Base-by-base conservation (phyloP, 2,113 vertebrate species). In the Amphilophus citrinellus region DNA sequence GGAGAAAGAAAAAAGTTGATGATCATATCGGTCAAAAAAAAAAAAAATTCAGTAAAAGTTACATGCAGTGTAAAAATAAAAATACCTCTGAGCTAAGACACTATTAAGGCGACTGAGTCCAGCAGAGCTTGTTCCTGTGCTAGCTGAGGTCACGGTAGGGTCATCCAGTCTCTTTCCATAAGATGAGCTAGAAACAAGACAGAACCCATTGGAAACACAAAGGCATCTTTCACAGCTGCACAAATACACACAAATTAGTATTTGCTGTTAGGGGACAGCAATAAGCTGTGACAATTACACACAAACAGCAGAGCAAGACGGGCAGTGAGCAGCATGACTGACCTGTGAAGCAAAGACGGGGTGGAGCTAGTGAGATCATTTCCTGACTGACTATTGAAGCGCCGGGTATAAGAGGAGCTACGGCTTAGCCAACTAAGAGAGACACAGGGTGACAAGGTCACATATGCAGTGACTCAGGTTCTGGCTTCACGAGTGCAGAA, bases 391-490 rank as follows among this genome's bases (percentile, higher is more conserved):
- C 93, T 95, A 91, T 94, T 92, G 84, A 94, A 92, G 81, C 96
- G 95, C 13, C 96, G 94, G 47, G 95, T 95, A 92, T 96, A 96
- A 84, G 96, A 96, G 73, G 95, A 96, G 94, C 96, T 96, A 89
- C 96, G 95, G 80, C 95, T 95, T 82, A 96, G 88, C 95, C 94
- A 96, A 77, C 96, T 96, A 91, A 88, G 85, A 80, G 89, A 84
- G 56, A 90, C 35, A 89, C 37, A 76, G 76, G 83, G 84, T 80
- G 92, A 93, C 85, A 90, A 18, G 76, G 39, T 63, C 71, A 91
- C 83, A 88, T 61, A 85, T 24, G 81, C 83, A 81, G 88, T 83
- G 87, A 92, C 68, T 81, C 77, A 37, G 39, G 82, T 79, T 88
- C 53, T 76, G 42, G 63, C 89, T 88, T 85, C 50, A 82, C 58